phyloP scores from a whole-genome alignment of 1,140 invertebrate species.

The Sycophaga agraensis region DNA sequence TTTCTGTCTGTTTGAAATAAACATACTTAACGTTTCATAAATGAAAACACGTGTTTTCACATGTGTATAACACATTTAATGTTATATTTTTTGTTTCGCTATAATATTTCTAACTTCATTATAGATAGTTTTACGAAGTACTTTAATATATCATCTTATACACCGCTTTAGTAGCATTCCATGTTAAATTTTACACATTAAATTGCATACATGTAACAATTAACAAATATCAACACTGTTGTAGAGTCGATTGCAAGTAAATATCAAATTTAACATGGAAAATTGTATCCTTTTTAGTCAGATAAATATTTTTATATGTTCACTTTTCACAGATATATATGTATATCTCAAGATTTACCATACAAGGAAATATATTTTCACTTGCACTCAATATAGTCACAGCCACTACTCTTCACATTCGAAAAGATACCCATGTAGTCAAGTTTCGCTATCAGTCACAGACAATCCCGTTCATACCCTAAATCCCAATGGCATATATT shows the following conservation, averaged over 20 bases:
- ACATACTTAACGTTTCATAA: conserved; percentile 25
- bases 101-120: conserved; percentile 24
- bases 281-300: conserved; percentile 20
- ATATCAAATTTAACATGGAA: conserved; percentile 44
- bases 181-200: conserved; percentile 41
- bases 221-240: conserved; percentile 27
- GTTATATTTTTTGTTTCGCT: conserved; percentile 21
- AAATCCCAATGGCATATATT: conserved; percentile 29
- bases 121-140: conserved; percentile 26
- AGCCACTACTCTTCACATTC: conserved; percentile 24
- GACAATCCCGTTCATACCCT: conserved; percentile 28
- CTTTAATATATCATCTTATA: conserved; percentile 27
- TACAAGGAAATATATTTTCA: conserved; percentile 33
- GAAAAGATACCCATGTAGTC: conserved; percentile 12
- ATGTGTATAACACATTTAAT: conserved; percentile 38
- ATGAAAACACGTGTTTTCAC: conserved; percentile 16
- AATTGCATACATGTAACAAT: conserved; percentile 30
- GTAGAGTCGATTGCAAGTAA: conserved; percentile 21
- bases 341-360: conserved; percentile 34
- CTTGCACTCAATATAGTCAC: conserved; percentile 28
- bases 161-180: conserved; percentile 36
- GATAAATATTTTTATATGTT: conserved; percentile 22
- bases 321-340: conserved; percentile 23
- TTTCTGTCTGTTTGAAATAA: conserved; percentile 19
- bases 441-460: conserved; percentile 20